Evolutionary conservation across 2,888 invertebrate species (phyloP).

Genomic region (Lamellibrachia satsuma): DNA sequence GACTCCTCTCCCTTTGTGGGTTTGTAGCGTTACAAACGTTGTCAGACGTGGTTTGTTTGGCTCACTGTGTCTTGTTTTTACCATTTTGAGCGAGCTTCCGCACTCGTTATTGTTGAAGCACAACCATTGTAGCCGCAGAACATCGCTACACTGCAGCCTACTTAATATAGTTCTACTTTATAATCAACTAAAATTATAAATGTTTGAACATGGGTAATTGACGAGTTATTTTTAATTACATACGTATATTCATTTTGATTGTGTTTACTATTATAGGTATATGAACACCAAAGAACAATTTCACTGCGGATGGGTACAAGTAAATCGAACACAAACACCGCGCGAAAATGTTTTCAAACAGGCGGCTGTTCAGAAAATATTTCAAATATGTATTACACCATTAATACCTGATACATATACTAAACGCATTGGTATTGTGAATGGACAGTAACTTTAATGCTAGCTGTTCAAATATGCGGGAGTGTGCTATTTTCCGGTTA

Average conservation of each 20-base stretch:
- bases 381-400: not conserved
- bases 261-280: not conserved
- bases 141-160: constrained; percentile 4
- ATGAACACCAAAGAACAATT: not conserved
- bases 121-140: constrained; percentile 17
- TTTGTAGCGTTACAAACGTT: constrained; percentile 6
- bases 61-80: constrained; percentile 17
- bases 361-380: not conserved
- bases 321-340: constrained; percentile 11
- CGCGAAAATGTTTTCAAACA: constrained; percentile 17
- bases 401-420: constrained; percentile 1
- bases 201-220: not conserved
- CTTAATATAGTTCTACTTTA: not conserved
- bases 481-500: not conserved
- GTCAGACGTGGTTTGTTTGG: constrained; percentile 17
- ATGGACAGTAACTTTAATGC: not conserved
- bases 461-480: not conserved
- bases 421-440: not conserved
- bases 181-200: not conserved
- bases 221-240: not conserved
- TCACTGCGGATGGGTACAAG: constrained; percentile 13
- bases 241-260: not conserved
- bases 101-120: constrained; percentile 17
- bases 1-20: not conserved
- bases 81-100: constrained; percentile 17